Base-by-base conservation (phyloP, 2,888 invertebrate genomes). In the Ichneumoninae sp. region DNA sequence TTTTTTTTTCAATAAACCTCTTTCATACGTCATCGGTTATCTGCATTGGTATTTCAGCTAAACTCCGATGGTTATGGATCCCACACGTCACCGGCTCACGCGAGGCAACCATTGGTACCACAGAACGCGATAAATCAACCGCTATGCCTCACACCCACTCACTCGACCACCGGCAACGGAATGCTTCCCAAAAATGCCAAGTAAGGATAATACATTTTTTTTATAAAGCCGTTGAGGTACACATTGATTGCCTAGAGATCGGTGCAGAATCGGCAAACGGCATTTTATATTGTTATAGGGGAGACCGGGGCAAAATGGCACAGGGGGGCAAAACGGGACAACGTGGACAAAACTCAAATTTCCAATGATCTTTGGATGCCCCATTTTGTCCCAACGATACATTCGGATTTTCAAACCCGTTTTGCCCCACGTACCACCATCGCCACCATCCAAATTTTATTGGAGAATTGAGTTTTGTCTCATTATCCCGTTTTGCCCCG, bases 1-100 rank as follows among this genome's bases (percentile, higher is more conserved):
- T 54, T 33, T 44, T 22, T 3, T 13, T 5, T 6, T 6, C 19
- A 52, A 8, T 3, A 19, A 60, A 62, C 36, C 10, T n/a, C 40
- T 71, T 3, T 68, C 52, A 66, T 69, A 54, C 13, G 19, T 65
- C 44, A 78, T 68, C 66, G 57, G 40, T 54, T 62, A 47, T 75
- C 60, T 50, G 44, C 22, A 62, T 78, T 33, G 62, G 50, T 71
- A 80, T 54, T 72, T 94, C 94, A 97, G 97, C 96, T 97, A 94
- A 97, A 97, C 95, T 96, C 97, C 90, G 97, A 97, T 94, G 97
- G 97, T 90, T 97, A 97, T 94, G 96, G 97, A 69, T 97, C 97
- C 72, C 97, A 97, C 94, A 97, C 97, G 87, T 97, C 97, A 93
- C 97, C 97, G 81, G 96, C 96, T 71, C 95, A 95, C 91, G 94